These are phyloP conservation scores for Globia sparganii DNA, from an alignment of 2,888 invertebrate genomes.

Conservation along the genomic window DNA sequence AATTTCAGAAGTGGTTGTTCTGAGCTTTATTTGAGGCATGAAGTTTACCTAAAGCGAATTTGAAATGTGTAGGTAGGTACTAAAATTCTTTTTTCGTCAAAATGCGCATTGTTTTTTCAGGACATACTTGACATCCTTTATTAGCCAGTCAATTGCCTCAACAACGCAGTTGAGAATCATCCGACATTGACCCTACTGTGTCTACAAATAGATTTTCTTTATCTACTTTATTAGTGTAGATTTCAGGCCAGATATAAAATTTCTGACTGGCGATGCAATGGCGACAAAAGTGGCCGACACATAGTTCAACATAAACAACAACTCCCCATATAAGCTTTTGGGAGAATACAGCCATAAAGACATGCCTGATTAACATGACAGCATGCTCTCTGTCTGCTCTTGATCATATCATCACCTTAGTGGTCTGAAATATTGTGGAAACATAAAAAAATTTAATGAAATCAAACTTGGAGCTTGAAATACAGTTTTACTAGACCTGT, in stretches of 20 bases:
- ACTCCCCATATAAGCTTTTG: background rate
- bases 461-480: background rate
- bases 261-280: background rate
- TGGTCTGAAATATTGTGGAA: background rate
- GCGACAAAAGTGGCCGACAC: background rate
- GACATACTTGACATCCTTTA: constrained; percentile 45
- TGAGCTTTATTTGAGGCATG: background rate
- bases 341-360: too few relatives aligned
- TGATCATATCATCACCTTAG: background rate
- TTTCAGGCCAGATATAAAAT: constrained; percentile 31
- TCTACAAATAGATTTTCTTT: constrained; percentile 72
- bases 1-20: background rate
- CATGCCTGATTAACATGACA: background rate
- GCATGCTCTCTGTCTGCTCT: background rate
- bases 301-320: background rate
- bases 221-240: constrained; percentile 53
- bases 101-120: background rate
- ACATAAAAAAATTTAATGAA: background rate
- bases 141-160: constrained; percentile 63
- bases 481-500: background rate
- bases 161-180: constrained; percentile 59
- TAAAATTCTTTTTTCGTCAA: background rate
- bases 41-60: background rate
- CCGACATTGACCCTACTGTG: constrained; percentile 70
- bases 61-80: background rate